Evolutionary conservation across 1,140 invertebrate species (phyloP), one percentile per base, ranked within the genome.

Genomic region (Dryas iulia): DNA sequence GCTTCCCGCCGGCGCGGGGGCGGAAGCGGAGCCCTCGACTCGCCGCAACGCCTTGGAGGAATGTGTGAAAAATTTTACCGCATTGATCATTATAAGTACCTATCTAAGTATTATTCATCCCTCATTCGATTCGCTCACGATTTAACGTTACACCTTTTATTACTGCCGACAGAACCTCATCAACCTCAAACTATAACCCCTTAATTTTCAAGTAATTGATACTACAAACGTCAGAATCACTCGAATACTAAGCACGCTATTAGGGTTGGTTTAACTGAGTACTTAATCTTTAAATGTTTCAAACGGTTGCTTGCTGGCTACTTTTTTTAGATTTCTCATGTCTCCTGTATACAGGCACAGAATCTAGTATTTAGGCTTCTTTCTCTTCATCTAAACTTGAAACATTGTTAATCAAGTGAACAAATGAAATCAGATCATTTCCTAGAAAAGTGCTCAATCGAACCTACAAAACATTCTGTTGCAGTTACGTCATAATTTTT

Each of bases 51-150:
- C 78, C 77, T 79, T 66, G 74, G 18, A 63, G 84, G 86, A 85
- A 89, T 89, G 85, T 89, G 82, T 86, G 76, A 87, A 90, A 89
- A 86, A 79, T 79, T 75, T 74, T 73, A 78, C 76, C 74, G 52
- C 72, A 76, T 70, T 75, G 69, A 75, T 81, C 60, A 81, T 84
- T 78, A 84, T 82, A 80, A 61, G 23, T 71, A n/a, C n/a, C n/a
- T n/a, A n/a, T n/a, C n/a, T n/a, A 71, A 75, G 71, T 73, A 81
- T 70, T 75, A 79, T 76, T 78, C 66, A 78, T 73, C 65, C 66
- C 33, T 66, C 54, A 72, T 73, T 69, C 71, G 60, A 71, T 33
- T 68, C 63, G 67, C 56, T 59, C 24, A 39, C 57, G 14, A 57
- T 61, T 47, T 63, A 53, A 77, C 69, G 66, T 72, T 71, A 83